Evolutionary conservation across 2,797 vertebrate genomes (phyloP).

Genomic region (Mus spretus): DNA sequence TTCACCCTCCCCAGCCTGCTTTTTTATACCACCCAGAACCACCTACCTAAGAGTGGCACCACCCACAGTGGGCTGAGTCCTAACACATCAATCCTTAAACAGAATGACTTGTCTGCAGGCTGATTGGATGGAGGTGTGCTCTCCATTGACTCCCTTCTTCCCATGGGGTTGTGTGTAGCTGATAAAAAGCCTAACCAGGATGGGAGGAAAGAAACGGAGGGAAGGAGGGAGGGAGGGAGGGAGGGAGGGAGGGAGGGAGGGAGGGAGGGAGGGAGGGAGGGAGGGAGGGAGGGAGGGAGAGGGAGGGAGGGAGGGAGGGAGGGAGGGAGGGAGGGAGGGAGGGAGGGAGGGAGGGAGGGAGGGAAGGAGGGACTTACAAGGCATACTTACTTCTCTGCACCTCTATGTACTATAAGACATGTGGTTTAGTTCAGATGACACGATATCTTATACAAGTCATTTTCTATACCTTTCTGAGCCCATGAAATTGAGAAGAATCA

Average conservation of each 20-base stretch:
- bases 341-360: neutral
- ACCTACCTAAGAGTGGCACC: neutral
- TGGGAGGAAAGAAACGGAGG: neutral
- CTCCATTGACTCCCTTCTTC: neutral
- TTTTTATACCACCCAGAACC: neutral
- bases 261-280: no score
- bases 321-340: neutral
- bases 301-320: neutral
- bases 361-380: neutral
- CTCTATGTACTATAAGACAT: neutral
- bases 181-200: neutral
- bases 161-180: neutral
- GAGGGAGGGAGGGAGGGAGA: neutral
- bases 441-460: neutral
- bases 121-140: neutral
- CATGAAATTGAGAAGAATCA: neutral
- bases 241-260: neutral
- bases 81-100: neutral
- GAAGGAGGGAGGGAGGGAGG: no score
- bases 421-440: constrained; percentile 45
- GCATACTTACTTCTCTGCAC: neutral
- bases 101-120: neutral
- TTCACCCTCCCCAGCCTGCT: neutral
- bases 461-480: constrained; percentile 39
- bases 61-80: neutral